Evolutionary conservation across 2,888 invertebrate species (phyloP), one percentile per base, ranked within the genome.

Genomic region (Caenorhabditis uteleia): DNA sequence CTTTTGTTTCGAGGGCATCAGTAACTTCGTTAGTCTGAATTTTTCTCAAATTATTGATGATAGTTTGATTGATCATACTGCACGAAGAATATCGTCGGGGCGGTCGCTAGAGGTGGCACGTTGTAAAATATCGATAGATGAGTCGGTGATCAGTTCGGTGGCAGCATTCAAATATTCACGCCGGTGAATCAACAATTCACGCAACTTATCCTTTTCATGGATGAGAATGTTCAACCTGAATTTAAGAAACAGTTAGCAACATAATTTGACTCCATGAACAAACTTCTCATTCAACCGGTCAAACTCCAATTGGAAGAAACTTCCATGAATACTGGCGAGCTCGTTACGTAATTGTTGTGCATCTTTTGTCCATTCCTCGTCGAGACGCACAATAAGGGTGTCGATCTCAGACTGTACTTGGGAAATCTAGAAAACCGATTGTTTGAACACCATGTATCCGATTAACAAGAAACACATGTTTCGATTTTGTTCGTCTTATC

Each of bases 221-320:
- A 75, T 70, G 39, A 79, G 56, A 64, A 79, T 53, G 46, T 74
- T 77, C 54, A 79, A 69, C 59, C 79, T 79, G 56, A 47, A 72
- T 10, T 10, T 26, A 8, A 8, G 8, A 8, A 38, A 33, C 21
- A 29, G 20, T 23, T n/a, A 20, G 7, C 27, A 10, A 23, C n/a
- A 12, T 29, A 18, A 8, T 27, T 44, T 36, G 14, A 20, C 12
- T n/a, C 33, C 4, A 8, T 2, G 14, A 16, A 36, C 73, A 34
- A 36, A 79, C 79, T 79, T 79, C 51, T 78, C 78, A 57, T 75
- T 68, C 51, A 80, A 65, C 47, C 79, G 53, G 49, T 80, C 79
- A 42, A 69, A 71, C 50, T 80, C 80, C 20, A 74, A 53, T 55
- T 75, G 77, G 75, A 80, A 79, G 67, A 80, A 80, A 65, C 71